Conservation (phyloP, 2,797 vertebrate genomes). For the Simalia tracyae region DNA sequence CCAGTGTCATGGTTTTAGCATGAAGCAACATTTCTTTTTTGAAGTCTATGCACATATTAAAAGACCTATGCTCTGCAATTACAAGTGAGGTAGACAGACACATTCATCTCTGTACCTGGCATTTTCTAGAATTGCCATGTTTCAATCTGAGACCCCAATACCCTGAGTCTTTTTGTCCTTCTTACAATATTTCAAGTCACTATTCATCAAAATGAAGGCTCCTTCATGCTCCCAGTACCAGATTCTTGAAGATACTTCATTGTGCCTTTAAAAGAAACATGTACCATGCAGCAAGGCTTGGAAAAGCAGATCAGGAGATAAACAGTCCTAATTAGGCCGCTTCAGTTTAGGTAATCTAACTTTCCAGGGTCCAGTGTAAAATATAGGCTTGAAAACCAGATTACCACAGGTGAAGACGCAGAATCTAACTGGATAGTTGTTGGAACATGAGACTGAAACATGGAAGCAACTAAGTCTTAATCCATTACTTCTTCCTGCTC, state of each 20-base stretch:
- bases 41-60: background rate
- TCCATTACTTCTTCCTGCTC: constrained; percentile 2
- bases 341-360: background rate
- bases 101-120: background rate
- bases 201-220: background rate
- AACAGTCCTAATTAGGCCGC: background rate
- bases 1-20: background rate
- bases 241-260: background rate
- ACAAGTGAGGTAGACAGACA: constrained; percentile 10
- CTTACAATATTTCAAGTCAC: background rate
- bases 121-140: background rate
- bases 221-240: background rate
- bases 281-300: background rate
- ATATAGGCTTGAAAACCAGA: background rate
- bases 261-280: background rate
- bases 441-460: background rate
- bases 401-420: background rate
- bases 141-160: background rate
- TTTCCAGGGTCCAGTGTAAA: background rate
- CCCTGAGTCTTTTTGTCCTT: background rate
- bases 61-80: background rate
- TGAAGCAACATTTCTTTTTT: background rate
- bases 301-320: constrained; percentile 12
- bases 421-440: background rate
- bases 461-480: background rate